A percentile compares a stretch with the other conserved stretches of the same genome.
These are phyloP conservation scores for Rhadina sibilatrix DNA, from an alignment of 2,113 vertebrate species.

Conservation along the genomic window DNA sequence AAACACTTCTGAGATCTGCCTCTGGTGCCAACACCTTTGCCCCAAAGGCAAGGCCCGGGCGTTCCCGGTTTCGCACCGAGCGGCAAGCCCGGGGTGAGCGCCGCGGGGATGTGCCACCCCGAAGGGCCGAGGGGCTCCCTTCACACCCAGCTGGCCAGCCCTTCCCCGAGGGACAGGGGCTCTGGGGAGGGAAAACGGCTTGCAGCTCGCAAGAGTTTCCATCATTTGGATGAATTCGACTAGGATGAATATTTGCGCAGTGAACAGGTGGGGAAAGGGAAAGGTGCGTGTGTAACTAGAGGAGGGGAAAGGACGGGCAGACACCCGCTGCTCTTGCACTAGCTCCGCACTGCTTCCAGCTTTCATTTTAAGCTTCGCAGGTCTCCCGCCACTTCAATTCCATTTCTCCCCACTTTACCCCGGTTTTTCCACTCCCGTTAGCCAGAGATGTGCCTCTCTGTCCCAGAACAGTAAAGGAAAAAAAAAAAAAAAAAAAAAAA, in stretches of 20 bases:
- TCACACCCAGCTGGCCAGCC: not conserved
- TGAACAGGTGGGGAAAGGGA: not conserved
- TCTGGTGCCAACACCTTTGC: not conserved
- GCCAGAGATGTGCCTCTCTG: not conserved
- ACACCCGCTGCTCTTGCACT: not conserved
- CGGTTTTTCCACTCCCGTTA: not conserved
- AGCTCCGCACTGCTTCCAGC: not conserved
- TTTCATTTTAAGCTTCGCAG: not conserved
- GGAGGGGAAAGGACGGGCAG: not conserved
- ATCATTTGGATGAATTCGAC: too few species aligned
- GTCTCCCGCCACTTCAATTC: not conserved
- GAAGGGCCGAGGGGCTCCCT: not conserved
- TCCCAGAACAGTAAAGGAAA: accelerated
- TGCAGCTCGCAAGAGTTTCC: not conserved
- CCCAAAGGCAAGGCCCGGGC: not conserved
- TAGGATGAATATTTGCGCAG: not conserved
- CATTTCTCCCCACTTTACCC: not conserved
- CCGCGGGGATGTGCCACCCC: not conserved
- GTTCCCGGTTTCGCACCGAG: not conserved
- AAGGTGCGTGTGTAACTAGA: not conserved
- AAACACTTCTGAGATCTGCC: too few species aligned
- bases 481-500: not conserved
- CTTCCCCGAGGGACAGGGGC: too few species aligned
- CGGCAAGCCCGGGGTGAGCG: not conserved
- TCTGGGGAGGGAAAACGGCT: not conserved